phyloP scores from a whole-genome alignment of 64 coral and sea anemone species.

The Exaiptasia diaphana region DNA sequence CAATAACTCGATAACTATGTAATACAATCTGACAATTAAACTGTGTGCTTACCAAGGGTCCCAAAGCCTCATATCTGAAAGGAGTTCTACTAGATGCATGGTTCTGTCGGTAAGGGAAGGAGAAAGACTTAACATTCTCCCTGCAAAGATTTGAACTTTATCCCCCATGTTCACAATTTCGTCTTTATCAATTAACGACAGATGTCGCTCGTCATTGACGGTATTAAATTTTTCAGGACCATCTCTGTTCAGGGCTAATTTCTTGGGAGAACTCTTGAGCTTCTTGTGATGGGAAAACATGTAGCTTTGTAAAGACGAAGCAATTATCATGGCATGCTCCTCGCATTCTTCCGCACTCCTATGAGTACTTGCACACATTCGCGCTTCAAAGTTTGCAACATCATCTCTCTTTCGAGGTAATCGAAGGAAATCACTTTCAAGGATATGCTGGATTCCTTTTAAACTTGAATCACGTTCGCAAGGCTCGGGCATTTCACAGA shows the following conservation, averaged over 20 bases:
- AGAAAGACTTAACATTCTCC: background rate
- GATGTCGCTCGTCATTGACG: background rate
- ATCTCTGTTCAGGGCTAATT: background rate
- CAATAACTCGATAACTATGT: no score
- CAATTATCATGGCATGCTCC: background rate
- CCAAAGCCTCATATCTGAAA: background rate
- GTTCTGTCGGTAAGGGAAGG: background rate
- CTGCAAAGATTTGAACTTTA: background rate
- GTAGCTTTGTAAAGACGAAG: constrained; percentile 9
- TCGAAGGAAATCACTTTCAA: background rate
- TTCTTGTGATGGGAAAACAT: constrained; percentile 12
- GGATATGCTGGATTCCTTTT: background rate
- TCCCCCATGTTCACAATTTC: constrained; percentile 2
- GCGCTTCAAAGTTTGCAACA: background rate
- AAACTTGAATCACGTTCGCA: background rate
- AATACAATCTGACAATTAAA: no score
- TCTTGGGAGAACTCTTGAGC: background rate
- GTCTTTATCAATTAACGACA: background rate
- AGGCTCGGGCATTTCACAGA: background rate
- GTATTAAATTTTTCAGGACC: background rate
- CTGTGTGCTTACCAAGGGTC: constrained; percentile 5
- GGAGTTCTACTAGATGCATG: background rate
- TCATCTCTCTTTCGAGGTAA: background rate
- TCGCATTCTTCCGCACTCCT: background rate
- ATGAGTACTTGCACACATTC: background rate